These are phyloP conservation scores for Basileuterus tristriatus DNA, from an alignment of 2,797 vertebrate species.

Conservation along the genomic window DNA sequence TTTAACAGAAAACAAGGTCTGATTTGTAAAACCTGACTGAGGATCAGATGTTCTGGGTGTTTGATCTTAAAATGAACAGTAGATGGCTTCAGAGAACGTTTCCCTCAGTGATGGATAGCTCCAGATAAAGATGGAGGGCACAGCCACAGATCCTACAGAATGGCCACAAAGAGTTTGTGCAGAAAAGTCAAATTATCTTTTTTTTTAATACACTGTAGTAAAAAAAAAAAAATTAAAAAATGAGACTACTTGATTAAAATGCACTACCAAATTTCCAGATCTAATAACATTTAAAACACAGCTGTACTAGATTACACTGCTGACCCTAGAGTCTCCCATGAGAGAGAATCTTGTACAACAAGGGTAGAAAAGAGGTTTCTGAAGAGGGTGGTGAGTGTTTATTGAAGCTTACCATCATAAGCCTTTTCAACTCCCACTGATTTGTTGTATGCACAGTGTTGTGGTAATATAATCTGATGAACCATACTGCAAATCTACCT, in stretches of 20 bases:
- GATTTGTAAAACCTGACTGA: constrained; percentile 44
- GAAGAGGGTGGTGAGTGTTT: background rate
- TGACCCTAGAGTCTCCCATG: background rate
- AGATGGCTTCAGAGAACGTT: constrained; percentile 47
- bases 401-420: background rate
- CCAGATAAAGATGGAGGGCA: background rate
- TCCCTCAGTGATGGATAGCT: background rate
- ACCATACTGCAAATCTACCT: background rate
- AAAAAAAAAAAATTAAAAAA: background rate
- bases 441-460: background rate
- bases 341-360: background rate
- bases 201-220: background rate
- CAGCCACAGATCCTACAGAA: background rate
- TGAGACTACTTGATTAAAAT: background rate
- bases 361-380: background rate
- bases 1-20: constrained; percentile 44
- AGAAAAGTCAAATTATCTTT: background rate
- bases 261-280: background rate
- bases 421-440: background rate
- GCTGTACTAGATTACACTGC: background rate
- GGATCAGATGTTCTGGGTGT: constrained; percentile 6
- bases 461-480: background rate
- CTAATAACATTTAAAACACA: background rate
- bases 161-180: background rate
- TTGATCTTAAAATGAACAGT: constrained; percentile 23